A percentile compares a stretch with the other conserved stretches of the same genome.
Evolutionary conservation across 2,113 vertebrate genomes (phyloP).

Genomic region (Gopherus flavomarginatus): DNA sequence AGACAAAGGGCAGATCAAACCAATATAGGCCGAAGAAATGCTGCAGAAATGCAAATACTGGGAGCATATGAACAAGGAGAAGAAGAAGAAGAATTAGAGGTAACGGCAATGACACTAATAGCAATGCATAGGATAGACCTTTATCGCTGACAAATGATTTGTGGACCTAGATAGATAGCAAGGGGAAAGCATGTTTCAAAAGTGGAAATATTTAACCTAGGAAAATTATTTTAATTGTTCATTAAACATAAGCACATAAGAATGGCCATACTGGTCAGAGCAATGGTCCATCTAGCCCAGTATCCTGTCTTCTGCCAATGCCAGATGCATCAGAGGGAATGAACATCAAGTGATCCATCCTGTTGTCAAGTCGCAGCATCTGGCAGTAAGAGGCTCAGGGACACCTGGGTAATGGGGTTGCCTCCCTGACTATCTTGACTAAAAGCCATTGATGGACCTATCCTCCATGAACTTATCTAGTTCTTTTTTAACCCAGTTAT

Average conservation of each 20-base stretch:
- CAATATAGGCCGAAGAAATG: slow-evolving; percentile 88
- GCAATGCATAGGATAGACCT: not conserved
- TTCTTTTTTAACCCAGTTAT: not conserved
- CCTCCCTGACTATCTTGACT: not conserved
- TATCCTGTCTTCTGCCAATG: not conserved
- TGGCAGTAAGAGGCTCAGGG: not conserved
- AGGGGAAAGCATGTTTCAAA: not conserved
- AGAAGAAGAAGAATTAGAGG: slow-evolving; percentile 94
- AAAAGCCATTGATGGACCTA: not conserved
- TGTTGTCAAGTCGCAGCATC: not conserved
- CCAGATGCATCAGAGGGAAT: not conserved
- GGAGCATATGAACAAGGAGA: slow-evolving; percentile 89
- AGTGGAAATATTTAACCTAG: not conserved
- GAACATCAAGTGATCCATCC: not conserved
- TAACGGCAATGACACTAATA: slow-evolving; percentile 56
- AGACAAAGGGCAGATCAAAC: slow-evolving; percentile 90
- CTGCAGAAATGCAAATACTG: slow-evolving; percentile 89
- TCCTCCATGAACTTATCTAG: not conserved
- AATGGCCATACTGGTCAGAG: not conserved
- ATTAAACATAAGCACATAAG: not conserved
- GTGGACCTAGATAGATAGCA: not conserved
- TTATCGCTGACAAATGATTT: not conserved
- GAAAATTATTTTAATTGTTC: not conserved
- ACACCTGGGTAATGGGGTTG: not conserved
- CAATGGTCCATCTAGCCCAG: not conserved